Percentiles rank a stretch among this genome's conserved stretches.
phyloP scores from a whole-genome alignment of 2,888 invertebrate genomes.

The Penaeus monodon region DNA sequence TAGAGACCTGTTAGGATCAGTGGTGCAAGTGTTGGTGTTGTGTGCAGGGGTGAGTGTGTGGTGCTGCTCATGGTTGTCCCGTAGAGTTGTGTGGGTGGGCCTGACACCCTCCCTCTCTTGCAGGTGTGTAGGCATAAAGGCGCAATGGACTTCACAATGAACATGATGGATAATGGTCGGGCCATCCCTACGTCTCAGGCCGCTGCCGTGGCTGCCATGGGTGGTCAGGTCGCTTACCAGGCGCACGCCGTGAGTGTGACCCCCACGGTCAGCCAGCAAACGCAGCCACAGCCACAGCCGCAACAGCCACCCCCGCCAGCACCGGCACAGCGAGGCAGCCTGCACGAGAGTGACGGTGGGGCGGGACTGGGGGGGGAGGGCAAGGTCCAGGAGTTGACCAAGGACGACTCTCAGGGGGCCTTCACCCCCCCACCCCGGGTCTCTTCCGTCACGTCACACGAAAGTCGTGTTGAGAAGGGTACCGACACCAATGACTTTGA shows the following conservation, averaged over 20 bases:
- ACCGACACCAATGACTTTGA: constrained; percentile 64
- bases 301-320: constrained; percentile 47
- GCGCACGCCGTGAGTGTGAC: constrained; percentile 56
- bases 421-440: constrained; percentile 65
- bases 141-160: constrained; percentile 65
- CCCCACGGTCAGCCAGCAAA: constrained; percentile 60
- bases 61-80: constrained; percentile 42
- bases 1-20: constrained; percentile 57
- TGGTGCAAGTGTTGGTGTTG: constrained; percentile 53
- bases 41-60: constrained; percentile 40
- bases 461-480: constrained; percentile 61
- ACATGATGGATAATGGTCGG: constrained; percentile 65
- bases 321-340: constrained; percentile 40
- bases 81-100: constrained; percentile 55
- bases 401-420: constrained; percentile 63
- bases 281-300: constrained; percentile 61
- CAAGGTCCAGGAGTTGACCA: constrained; percentile 63
- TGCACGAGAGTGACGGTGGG: constrained; percentile 55
- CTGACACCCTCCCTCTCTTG: constrained; percentile 58
- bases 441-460: constrained; percentile 61
- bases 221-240: constrained; percentile 62
- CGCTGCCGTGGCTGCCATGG: constrained; percentile 64
- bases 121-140: constrained; percentile 58
- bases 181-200: constrained; percentile 59
- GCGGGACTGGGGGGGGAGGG: constrained; percentile 55